Evolutionary conservation across 92 coral and sea anemone genomes (phyloP).

Genomic region (Anthopleura xanthogrammica): DNA sequence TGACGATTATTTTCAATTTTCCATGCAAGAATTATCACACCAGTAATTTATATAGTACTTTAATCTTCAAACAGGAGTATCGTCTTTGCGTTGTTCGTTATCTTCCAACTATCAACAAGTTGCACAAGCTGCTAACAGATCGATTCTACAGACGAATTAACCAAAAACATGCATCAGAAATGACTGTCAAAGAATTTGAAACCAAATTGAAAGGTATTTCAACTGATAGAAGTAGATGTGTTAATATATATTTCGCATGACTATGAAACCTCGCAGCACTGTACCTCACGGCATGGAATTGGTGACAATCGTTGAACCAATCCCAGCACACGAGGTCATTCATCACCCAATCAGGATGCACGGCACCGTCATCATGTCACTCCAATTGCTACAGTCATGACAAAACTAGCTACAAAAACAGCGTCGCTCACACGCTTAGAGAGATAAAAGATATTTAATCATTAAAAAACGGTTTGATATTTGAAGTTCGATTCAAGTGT

Average conservation of each 20-base stretch:
- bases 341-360: too few species aligned
- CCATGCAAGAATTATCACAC: neutral
- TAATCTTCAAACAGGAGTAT: constrained; percentile 55
- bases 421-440: too few species aligned
- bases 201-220: constrained; percentile 43
- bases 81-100: constrained; percentile 74
- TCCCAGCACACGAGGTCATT: too few species aligned
- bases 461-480: too few species aligned
- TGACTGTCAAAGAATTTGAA: constrained; percentile 53
- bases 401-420: too few species aligned
- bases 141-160: constrained; percentile 74
- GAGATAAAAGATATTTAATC: too few species aligned
- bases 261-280: neutral
- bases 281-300: too few species aligned
- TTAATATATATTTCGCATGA: neutral
- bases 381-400: too few species aligned
- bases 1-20: neutral
- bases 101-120: constrained; percentile 69
- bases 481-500: too few species aligned
- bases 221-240: neutral
- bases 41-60: neutral
- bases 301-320: neutral
- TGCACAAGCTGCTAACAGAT: constrained; percentile 76
- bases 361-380: too few species aligned
- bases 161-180: constrained; percentile 60